phyloP scores from a whole-genome alignment of 92 coral and sea anemone genomes.

The Phenganax stokvisi region DNA sequence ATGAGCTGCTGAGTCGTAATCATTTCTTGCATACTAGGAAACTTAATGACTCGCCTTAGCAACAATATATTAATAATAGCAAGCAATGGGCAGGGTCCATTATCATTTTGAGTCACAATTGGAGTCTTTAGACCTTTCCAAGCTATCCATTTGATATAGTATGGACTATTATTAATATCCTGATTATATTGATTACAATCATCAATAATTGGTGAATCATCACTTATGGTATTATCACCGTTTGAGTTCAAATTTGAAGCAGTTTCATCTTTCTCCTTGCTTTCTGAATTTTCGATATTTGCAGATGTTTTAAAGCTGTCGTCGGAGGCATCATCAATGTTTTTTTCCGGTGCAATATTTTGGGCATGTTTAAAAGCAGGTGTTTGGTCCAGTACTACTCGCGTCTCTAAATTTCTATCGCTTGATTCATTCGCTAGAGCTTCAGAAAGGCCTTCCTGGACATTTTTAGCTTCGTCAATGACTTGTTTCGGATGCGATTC shows the following conservation, averaged over 20 bases:
- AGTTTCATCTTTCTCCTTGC: not conserved
- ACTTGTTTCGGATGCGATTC: not conserved
- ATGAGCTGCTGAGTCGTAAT: slow-evolving; percentile 82
- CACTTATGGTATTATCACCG: not conserved
- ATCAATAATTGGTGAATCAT: not conserved
- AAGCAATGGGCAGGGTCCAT: slow-evolving; percentile 93
- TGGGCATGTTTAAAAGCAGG: slow-evolving; percentile 8
- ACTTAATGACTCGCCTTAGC: slow-evolving; percentile 63
- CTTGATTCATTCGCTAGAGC: not conserved
- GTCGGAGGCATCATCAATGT: not conserved
- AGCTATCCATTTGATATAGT: slow-evolving; percentile 83
- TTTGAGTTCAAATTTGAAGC: not conserved
- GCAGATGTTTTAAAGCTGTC: too few relatives aligned
- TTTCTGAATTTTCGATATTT: too few relatives aligned
- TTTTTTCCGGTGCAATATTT: not conserved
- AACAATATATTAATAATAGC: slow-evolving; percentile 82
- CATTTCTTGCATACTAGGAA: slow-evolving; percentile 78
- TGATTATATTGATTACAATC: slow-evolving; percentile 6
- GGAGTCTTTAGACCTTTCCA: slow-evolving; percentile 92
- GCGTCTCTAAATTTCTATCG: not conserved
- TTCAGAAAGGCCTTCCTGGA: not conserved
- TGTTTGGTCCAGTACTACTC: not conserved
- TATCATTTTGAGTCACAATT: slow-evolving; percentile 92
- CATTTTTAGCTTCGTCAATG: not conserved
- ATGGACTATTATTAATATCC: slow-evolving; percentile 54